Percentiles rank a stretch among this genome's conserved stretches.
Evolutionary conservation across 2,113 vertebrate genomes (phyloP).

Genomic region (Cyanistes caeruleus): DNA sequence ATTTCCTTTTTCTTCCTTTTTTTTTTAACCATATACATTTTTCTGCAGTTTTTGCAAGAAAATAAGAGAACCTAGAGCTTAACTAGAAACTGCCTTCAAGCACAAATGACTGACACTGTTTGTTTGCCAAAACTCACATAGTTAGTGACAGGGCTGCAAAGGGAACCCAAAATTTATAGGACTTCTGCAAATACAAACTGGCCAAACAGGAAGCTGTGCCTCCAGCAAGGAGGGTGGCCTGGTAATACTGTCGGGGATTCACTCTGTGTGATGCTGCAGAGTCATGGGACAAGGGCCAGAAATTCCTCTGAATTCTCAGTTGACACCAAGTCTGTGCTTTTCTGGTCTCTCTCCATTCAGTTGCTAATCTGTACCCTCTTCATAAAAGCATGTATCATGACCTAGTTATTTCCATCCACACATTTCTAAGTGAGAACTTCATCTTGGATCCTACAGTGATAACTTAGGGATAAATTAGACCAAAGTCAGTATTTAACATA

Average conservation of each 20-base stretch:
- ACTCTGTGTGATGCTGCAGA: conserved; percentile 48
- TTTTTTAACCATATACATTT: not conserved
- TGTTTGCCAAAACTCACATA: conserved; percentile 66
- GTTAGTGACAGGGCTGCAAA: conserved; percentile 27
- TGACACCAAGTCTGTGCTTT: conserved; percentile 49
- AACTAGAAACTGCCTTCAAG: conserved; percentile 18
- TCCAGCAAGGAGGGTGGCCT: conserved; percentile 63
- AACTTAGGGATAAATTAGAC: conserved; percentile 2
- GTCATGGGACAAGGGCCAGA: conserved; percentile 40
- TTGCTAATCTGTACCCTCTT: conserved; percentile 51
- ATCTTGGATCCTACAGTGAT: not conserved
- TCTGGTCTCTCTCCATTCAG: conserved; percentile 44
- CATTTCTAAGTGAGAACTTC: conserved; percentile 50
- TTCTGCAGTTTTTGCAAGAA: conserved; percentile 33
- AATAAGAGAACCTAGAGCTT: not conserved
- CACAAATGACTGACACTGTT: conserved; percentile 43
- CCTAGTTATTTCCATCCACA: conserved; percentile 51
- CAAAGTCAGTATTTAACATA: not conserved
- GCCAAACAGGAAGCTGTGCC: conserved; percentile 53
- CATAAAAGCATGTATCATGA: conserved; percentile 35
- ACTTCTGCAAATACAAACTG: conserved; percentile 39
- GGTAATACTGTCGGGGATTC: conserved; percentile 41
- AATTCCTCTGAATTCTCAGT: conserved; percentile 60
- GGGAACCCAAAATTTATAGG: conserved; percentile 53
- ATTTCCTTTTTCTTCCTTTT: not conserved